Evolutionary conservation across 2,113 vertebrate species (phyloP).

Genomic region (Aix galericulata): DNA sequence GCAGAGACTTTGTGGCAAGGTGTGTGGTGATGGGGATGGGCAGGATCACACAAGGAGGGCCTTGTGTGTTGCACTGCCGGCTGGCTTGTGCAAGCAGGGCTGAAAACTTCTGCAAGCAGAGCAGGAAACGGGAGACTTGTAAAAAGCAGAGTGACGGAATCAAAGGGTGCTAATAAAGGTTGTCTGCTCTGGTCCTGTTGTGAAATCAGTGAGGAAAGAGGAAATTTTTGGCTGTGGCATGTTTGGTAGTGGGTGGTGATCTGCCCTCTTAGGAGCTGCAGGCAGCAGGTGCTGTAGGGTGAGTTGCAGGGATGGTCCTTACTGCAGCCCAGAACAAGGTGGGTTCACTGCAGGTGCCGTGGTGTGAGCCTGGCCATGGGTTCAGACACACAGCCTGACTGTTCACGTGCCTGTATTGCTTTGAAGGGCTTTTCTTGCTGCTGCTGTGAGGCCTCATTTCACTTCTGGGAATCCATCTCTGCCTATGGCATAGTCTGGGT

Average conservation of each 20-base stretch:
- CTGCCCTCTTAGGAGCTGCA: not conserved
- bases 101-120: not conserved
- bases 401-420: not conserved
- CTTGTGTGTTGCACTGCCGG: fast-evolving
- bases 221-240: not conserved
- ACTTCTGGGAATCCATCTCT: not conserved
- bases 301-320: not conserved
- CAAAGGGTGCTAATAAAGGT: not conserved
- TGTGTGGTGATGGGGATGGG: constrained; percentile 5
- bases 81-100: not conserved
- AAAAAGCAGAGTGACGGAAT: not conserved
- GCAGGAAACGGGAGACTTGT: not conserved
- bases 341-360: not conserved
- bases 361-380: not conserved
- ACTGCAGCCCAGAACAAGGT: not conserved
- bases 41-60: not conserved
- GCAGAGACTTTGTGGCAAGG: constrained; percentile 97
- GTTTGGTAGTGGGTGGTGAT: not conserved
- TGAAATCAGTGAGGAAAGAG: not conserved
- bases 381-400: no score
- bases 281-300: not conserved
- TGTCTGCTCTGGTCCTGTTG: not conserved
- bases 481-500: not conserved
- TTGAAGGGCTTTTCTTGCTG: not conserved
- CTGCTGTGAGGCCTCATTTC: not conserved